Evolutionary conservation across 1,140 invertebrate species (phyloP).

Genomic region (Hycleus phaleratus): DNA sequence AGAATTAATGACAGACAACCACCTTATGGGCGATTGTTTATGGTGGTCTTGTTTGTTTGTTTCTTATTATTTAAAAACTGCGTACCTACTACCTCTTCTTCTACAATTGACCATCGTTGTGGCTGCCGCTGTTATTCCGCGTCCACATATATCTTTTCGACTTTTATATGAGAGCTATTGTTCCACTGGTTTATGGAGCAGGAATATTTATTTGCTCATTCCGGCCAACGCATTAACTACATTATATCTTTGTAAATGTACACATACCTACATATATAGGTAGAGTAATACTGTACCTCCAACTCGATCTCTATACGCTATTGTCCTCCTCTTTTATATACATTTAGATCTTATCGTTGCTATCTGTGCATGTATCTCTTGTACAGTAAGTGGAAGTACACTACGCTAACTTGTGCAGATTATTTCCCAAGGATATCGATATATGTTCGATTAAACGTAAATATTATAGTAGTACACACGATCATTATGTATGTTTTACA

Average conservation of each 20-base stretch:
- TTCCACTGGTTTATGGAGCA: constrained; percentile 14
- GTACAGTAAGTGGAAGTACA: constrained; percentile 5
- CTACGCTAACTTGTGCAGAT: constrained; percentile 7
- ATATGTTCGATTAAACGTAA: constrained; percentile 1
- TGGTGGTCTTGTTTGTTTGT: too few species aligned
- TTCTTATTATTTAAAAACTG: too few species aligned
- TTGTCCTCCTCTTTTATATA: constrained; percentile 5
- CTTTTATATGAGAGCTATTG: constrained; percentile 14
- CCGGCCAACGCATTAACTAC: constrained; percentile 16
- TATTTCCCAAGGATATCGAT: constrained; percentile 13
- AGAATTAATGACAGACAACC: constrained; percentile 8
- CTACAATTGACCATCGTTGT: too few species aligned
- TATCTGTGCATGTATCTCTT: constrained; percentile 12
- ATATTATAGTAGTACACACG: neutral
- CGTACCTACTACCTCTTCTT: too few species aligned
- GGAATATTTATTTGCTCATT: constrained; percentile 15
- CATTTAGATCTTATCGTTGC: constrained; percentile 4
- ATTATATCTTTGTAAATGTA: constrained; percentile 12
- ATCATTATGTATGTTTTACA: constrained; percentile 6
- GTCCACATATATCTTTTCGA: constrained; percentile 11
- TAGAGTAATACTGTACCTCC: neutral
- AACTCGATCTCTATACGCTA: neutral
- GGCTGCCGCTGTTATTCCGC: neutral
- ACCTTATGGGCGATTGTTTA: too few species aligned
- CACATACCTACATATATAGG: neutral